phyloP scores from a whole-genome alignment of 2,113 vertebrate species.

The Oryzias melastigma region DNA sequence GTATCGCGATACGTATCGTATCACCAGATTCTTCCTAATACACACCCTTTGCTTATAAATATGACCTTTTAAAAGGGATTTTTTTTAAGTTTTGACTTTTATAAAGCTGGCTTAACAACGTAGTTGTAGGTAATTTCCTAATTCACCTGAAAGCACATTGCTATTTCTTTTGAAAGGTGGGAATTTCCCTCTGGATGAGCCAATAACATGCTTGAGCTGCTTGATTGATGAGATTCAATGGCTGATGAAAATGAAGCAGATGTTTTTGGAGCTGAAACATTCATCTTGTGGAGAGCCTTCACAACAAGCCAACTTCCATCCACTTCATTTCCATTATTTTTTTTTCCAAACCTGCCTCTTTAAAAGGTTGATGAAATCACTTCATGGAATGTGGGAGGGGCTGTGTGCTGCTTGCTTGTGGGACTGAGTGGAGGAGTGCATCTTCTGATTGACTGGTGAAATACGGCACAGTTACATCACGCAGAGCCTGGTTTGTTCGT shows the following conservation, averaged over 20 bases:
- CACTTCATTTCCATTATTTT: conserved; percentile 4
- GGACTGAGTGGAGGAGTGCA: conserved; percentile 34
- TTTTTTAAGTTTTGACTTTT: neutral
- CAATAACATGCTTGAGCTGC: conserved; percentile 52
- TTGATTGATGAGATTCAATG: conserved; percentile 65
- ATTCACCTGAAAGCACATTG: conserved; percentile 56
- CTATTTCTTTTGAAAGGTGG: conserved; percentile 53
- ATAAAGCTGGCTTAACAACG: conserved; percentile 3
- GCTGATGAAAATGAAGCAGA: conserved; percentile 74
- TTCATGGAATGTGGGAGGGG: conserved; percentile 31
- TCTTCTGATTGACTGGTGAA: conserved; percentile 26
- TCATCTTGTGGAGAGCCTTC: conserved; percentile 56
- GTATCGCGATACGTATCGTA: too few species aligned
- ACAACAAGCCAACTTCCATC: conserved; percentile 41
- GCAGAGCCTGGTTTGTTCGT: conserved; percentile 7
- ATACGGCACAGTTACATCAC: conserved; percentile 4
- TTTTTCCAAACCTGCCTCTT: conserved; percentile 16
- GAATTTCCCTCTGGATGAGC: conserved; percentile 68
- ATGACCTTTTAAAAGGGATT: neutral
- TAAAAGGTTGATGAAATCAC: conserved; percentile 39
- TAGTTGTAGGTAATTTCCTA: conserved; percentile 50
- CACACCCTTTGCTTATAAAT: neutral
- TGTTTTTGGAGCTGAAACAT: conserved; percentile 64
- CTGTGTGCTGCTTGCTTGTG: conserved; percentile 27
- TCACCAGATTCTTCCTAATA: too few species aligned